Evolutionary conservation across 2,113 vertebrate species (phyloP), one percentile per base, ranked within the genome.

Genomic region (Cairina moschata): DNA sequence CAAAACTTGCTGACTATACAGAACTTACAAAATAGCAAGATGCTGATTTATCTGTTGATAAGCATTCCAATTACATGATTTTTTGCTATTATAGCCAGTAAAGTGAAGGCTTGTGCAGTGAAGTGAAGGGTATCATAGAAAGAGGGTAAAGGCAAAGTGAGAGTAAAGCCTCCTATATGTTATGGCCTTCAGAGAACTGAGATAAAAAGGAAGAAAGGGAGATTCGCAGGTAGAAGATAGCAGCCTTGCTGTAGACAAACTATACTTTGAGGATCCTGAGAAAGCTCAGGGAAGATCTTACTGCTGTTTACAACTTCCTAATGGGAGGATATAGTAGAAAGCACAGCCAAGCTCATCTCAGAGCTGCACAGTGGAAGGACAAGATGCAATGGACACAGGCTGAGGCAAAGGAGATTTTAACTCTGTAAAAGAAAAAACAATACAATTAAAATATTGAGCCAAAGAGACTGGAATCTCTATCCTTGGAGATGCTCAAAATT

Each of bases 21-120:
- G 68, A 59, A 72, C 17, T 67, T 75, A 13, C 0, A 38, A 85
- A 77, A 68, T 85, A 91, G 83, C 25, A 71, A 80, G 67, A 55
- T 81, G 25, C 68, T 72, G 68, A 80, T 91, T 71, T 88, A 83
- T 93, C 36, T 68, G n/a, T 80, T 93, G 68, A 68, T 94, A 72
- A 9, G 6, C 77, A 62, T 91, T 74, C 73, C 56, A 72, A 20
- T 93, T 87, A 67, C 60, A 68, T 93, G 3, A 22, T 48, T 48
- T 48, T 31, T 38, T 90, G 68, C 38, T 87, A 13, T 68, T 52
- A 25, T 42, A 76, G 59, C 20, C 48, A 48, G 38, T 48, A 44
- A 80, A 44, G 17, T 22, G 56, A 65, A 68, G 26, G 38, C 60
- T 90, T 90, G 38, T 52, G 56, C 63, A 80, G 4, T 69, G 56